phyloP scores from a whole-genome alignment of 2,113 vertebrate genomes.

The Cheilinus undulatus region DNA sequence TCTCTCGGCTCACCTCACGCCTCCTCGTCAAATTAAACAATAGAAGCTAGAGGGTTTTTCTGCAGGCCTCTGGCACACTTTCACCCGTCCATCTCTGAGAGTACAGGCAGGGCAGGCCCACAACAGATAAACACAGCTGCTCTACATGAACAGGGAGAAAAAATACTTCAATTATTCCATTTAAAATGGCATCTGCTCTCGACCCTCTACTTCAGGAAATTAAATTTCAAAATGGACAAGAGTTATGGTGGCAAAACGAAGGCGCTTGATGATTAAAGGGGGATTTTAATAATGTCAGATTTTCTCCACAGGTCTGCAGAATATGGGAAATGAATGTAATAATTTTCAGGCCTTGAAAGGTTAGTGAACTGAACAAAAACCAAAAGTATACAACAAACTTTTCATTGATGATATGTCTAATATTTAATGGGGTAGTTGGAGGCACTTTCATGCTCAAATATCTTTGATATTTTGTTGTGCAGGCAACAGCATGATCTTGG shows the following conservation, averaged over 20 bases:
- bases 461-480: slow-evolving; percentile 7
- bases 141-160: slow-evolving; percentile 18
- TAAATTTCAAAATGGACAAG: slow-evolving; percentile 72
- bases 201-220: slow-evolving; percentile 75
- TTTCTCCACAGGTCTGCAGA: slow-evolving; percentile 59
- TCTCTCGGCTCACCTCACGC: slow-evolving; percentile 79
- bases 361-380: slow-evolving; percentile 49
- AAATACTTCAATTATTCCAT: slow-evolving; percentile 69
- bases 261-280: slow-evolving; percentile 59
- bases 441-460: neutral
- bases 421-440: slow-evolving; percentile 15
- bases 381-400: slow-evolving; percentile 26
- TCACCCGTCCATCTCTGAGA: slow-evolving; percentile 63
- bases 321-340: slow-evolving; percentile 52
- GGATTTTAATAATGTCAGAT: slow-evolving; percentile 70
- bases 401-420: slow-evolving; percentile 27
- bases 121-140: slow-evolving; percentile 51
- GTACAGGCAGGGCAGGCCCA: slow-evolving; percentile 62
- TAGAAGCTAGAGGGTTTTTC: slow-evolving; percentile 70
- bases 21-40: slow-evolving; percentile 77
- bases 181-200: slow-evolving; percentile 75
- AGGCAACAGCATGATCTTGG: neutral
- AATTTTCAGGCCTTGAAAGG: slow-evolving; percentile 50
- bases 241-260: slow-evolving; percentile 66
- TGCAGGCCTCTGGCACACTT: slow-evolving; percentile 54